Base-by-base conservation (phyloP, 2,888 invertebrate species). In the Drosophila nr. fundita region DNA sequence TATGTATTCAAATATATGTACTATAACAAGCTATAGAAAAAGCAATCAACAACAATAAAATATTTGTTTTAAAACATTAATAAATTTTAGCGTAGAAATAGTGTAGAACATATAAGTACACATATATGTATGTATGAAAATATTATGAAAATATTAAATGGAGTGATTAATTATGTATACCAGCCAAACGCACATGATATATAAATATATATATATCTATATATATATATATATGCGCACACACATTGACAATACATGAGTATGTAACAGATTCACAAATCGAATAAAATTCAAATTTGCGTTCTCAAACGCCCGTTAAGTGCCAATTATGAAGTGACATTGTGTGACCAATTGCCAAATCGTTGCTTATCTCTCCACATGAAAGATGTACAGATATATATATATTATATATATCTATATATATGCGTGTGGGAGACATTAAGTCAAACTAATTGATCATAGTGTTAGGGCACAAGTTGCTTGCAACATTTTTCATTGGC, bases 41-140 rank as follows among this genome's bases (percentile, higher is more conserved):
- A 40, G 34, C 53, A 50, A 65, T 72, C 62, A 59, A 68, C 67
- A 77, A 69, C 68, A 78, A 73, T 68, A 74, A 74, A 64, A 78
- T 53, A 68, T 38, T 53, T 58, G 63, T 63, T 69, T 77, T 54
- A 65, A 67, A 64, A 59, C 60, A 77, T 62, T 73, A 11, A 49
- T 60, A 62, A 68, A 52, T 63, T 60, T 32, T 71, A 78, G 79
- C n/a, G 53, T 80, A 76, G 73, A 65, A 36, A 62, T 79, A 72
- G 80, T 76, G 76, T 69, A 55, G 57, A 76, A 48, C 50, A 67
- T 57, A 65, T 50, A 59, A 34, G 21, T 53, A 55, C 57, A 60
- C 27, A 64, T 32, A 65, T 40, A 68, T 59, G 32, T 59, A 54
- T 58, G 54, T 58, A 61, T 45, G n/a, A 38, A 49, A 32, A 32